Evolutionary conservation across 2,113 vertebrate species (phyloP), one percentile per base, ranked within the genome.

Genomic region (Caranx melampygus): DNA sequence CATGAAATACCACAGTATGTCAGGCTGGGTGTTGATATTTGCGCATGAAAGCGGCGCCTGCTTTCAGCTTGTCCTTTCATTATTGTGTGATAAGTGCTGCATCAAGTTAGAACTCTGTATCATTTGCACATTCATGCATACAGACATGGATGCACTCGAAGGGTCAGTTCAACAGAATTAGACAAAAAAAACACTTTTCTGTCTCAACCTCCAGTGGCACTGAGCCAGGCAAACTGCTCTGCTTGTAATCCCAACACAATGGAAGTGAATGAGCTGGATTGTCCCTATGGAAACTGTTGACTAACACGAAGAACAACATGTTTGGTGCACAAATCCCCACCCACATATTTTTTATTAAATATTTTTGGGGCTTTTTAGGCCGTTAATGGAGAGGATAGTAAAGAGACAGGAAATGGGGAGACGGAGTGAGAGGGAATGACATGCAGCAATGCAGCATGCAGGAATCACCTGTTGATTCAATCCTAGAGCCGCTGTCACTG

Each of bases 11-110:
- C 47, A 52, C 13, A 34, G 10, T 2, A 13, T 26, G 72, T 63
- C 35, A 37, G 10, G 26, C n/a, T 54, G 21, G 66, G 40, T 60
- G 62, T 34, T 68, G 16, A 49, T 44, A 64, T 47, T 71, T 83
- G 47, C 18, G 9, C 13, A 13, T 47, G 55, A 60, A 67, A 21
- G 35, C 57, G 63, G 3, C 31, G 57, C 35, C 5, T 11, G 58
- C 44, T 5, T 40, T 67, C 10, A 6, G 1, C 16, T 42, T 26
- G 54, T 72, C 57, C 40, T 5, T 40, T 51, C 58, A 21, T 63
- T 63, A 52, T 14, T 72, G 21, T 3, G 20, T 37, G 5, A 21
- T 45, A 33, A 15, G n/a, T 21, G 20, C 31, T 20, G 35, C n/a
- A 35, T 75, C 47, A 44, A 58, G 34, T 58, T 18, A 59, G 40